Evolutionary conservation across 53 echinoderm and acorn worm species (phyloP).

Genomic region (Luidia sarsii): DNA sequence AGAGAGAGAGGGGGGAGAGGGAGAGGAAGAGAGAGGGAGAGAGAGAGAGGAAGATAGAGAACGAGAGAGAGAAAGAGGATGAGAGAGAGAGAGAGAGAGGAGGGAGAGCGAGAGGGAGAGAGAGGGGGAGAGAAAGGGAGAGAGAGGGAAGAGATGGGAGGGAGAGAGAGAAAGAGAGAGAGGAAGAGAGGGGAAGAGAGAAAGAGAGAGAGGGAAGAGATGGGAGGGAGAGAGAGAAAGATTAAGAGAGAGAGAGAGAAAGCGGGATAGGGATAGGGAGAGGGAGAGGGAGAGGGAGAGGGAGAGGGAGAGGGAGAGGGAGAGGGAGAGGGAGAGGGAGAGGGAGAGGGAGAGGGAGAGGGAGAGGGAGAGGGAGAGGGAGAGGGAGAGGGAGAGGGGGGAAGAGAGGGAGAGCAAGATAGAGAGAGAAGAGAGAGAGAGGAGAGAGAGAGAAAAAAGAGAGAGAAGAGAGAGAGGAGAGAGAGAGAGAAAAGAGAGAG

Average conservation of each 20-base stretch:
- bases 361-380: slow-evolving; percentile 2
- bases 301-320: not conserved
- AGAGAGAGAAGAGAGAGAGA: too few species aligned
- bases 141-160: not conserved
- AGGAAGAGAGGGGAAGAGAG: not conserved
- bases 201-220: not conserved
- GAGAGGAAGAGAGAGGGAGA: not conserved
- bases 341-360: not conserved
- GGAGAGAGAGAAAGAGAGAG: not conserved
- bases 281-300: not conserved
- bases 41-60: not conserved
- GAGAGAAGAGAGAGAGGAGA: too few species aligned
- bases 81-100: not conserved
- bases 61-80: not conserved
- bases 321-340: not conserved
- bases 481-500: not conserved
- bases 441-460: not conserved
- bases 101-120: too few species aligned
- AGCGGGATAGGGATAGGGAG: not conserved
- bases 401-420: too few species aligned
- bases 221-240: too few species aligned
- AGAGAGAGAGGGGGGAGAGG: not conserved
- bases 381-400: not conserved
- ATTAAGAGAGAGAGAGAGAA: too few species aligned
- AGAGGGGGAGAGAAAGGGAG: not conserved